Percentiles rank a stretch among this genome's conserved stretches.
Evolutionary conservation across 2,113 vertebrate genomes (phyloP).

Genomic region (Cyprinus carpio): DNA sequence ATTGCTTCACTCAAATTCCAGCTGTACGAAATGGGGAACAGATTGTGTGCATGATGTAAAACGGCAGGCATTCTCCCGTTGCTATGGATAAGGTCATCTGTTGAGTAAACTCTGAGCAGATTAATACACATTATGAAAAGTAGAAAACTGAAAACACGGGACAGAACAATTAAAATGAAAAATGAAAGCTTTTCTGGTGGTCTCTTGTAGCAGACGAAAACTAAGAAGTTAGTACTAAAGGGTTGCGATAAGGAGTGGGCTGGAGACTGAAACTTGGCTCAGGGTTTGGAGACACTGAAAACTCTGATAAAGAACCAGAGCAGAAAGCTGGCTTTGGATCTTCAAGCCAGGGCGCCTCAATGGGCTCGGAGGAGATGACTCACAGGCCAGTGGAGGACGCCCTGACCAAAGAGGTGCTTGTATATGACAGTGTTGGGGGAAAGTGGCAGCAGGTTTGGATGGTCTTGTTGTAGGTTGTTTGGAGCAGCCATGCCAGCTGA

Average conservation of each 20-base stretch:
- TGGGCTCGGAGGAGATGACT: conserved; percentile 39
- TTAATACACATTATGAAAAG: conserved; percentile 48
- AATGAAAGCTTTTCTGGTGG: conserved; percentile 20
- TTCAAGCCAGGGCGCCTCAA: neutral
- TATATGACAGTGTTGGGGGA: neutral
- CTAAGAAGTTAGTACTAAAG: conserved; percentile 16
- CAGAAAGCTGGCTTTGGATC: conserved; percentile 29
- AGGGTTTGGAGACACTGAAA: conserved; percentile 33
- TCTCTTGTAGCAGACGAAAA: neutral
- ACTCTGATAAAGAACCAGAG: conserved; percentile 48
- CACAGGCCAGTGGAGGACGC: conserved; percentile 21
- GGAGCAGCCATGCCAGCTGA: conserved; percentile 38
- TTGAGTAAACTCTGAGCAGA: conserved; percentile 52
- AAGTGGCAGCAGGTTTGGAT: neutral
- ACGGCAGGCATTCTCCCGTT: conserved; percentile 56
- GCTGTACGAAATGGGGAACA: conserved; percentile 62
- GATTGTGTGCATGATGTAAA: conserved; percentile 63
- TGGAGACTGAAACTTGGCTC: conserved; percentile 41
- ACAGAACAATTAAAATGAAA: neutral
- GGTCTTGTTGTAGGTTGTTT: neutral
- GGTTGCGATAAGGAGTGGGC: conserved; percentile 17
- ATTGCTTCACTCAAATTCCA: conserved; percentile 59
- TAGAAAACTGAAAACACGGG: conserved; percentile 22
- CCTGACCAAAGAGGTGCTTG: neutral
- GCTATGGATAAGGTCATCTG: conserved; percentile 57